A percentile compares a stretch with the other conserved stretches of the same genome.
Conservation (phyloP, 2,888 invertebrate genomes). For the Lasioglossum figueresi region DNA sequence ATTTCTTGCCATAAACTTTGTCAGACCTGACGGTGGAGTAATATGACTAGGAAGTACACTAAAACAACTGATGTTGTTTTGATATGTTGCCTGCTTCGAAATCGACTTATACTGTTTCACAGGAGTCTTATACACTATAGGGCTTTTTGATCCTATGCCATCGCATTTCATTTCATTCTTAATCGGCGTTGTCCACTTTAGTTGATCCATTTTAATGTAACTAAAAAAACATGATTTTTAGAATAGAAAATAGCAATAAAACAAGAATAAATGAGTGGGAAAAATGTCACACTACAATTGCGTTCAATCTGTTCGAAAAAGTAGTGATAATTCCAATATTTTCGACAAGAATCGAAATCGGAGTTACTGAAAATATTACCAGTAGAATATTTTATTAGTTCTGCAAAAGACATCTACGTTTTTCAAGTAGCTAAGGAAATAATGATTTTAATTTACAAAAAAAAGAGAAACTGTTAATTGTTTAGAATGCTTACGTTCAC, state of each 20-base stretch:
- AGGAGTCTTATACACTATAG: constrained; percentile 71
- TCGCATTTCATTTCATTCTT: constrained; percentile 64
- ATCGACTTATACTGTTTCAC: constrained; percentile 64
- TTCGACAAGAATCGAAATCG: background rate
- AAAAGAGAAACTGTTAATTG: background rate
- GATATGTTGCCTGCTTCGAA: constrained; percentile 56
- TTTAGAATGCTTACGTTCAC: constrained; percentile 9
- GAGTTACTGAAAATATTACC: background rate
- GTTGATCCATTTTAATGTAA: constrained; percentile 65
- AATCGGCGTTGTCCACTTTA: constrained; percentile 70
- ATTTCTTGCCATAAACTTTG: constrained; percentile 86
- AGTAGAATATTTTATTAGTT: background rate
- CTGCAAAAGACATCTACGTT: background rate
- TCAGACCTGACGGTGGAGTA: constrained; percentile 86
- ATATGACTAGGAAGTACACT: constrained; percentile 82
- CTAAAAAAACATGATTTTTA: background rate
- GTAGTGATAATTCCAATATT: background rate
- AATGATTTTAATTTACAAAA: background rate
- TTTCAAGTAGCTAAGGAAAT: background rate
- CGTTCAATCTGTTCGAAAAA: background rate
- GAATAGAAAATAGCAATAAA: background rate
- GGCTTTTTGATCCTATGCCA: constrained; percentile 52
- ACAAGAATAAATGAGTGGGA: background rate
- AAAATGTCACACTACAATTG: too few species aligned
- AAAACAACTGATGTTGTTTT: constrained; percentile 69